Conservation (phyloP, 2,888 invertebrate genomes). For the Limnephilus auricula region DNA sequence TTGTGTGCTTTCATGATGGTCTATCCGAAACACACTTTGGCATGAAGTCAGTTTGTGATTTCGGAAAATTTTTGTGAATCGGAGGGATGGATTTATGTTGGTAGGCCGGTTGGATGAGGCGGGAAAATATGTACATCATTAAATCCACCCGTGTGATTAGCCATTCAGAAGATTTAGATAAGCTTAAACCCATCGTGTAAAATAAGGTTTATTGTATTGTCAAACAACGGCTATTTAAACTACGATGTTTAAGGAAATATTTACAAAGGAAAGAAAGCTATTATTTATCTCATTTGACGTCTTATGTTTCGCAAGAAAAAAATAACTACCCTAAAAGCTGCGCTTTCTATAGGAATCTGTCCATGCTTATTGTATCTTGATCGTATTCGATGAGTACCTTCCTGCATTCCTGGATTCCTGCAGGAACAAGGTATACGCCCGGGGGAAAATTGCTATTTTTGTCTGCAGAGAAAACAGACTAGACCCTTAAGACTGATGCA, state of each 20-base stretch:
- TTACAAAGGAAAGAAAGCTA: neutral
- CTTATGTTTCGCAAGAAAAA: neutral
- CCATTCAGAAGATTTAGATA: too few relatives aligned
- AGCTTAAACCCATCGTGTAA: too few relatives aligned
- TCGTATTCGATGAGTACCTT: neutral
- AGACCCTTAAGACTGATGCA: neutral
- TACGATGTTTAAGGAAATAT: too few relatives aligned
- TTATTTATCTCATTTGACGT: neutral
- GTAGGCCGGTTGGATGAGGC: neutral
- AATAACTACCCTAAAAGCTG: neutral
- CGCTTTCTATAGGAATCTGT: neutral
- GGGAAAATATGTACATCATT: too few relatives aligned
- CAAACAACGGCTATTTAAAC: too few relatives aligned
- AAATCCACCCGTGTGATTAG: too few relatives aligned
- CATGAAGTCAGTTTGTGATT: neutral
- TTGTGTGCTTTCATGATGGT: neutral
- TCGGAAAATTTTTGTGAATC: neutral
- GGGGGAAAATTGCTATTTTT: neutral
- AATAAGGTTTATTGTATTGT: too few relatives aligned
- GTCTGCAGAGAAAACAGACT: neutral
- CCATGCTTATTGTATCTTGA: neutral
- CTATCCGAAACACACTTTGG: neutral
- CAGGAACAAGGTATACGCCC: neutral
- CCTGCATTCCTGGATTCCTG: neutral
- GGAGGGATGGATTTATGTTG: neutral